phyloP scores from a whole-genome alignment of 1,140 invertebrate genomes.

The Hyposmocoma kahamanoa region DNA sequence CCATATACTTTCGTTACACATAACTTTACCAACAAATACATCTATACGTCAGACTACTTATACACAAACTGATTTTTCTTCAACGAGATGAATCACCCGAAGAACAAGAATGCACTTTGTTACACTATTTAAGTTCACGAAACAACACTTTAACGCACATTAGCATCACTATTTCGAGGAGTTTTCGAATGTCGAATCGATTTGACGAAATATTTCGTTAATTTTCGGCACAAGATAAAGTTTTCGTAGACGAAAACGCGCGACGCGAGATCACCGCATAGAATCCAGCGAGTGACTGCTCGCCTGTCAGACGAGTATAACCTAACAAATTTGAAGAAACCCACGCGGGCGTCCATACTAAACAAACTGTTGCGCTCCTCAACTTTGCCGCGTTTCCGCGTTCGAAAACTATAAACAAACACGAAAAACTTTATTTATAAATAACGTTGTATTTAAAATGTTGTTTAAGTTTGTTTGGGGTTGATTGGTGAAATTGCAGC shows the following conservation, averaged over 20 bases:
- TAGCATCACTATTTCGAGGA: constrained; percentile 28
- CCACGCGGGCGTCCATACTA: constrained; percentile 21
- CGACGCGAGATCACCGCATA: constrained; percentile 28
- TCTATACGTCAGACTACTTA: constrained; percentile 35
- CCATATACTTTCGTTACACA: constrained; percentile 35
- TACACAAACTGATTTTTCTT: constrained; percentile 55
- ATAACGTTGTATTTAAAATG: constrained; percentile 35
- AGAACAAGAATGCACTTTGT: constrained; percentile 52
- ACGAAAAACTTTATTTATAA: constrained; percentile 44
- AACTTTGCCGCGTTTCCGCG: constrained; percentile 38
- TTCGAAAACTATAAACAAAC: constrained; percentile 49
- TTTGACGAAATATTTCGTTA: constrained; percentile 30
- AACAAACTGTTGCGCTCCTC: constrained; percentile 30
- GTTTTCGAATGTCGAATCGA: constrained; percentile 30
- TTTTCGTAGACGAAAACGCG: constrained; percentile 36
- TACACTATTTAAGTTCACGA: constrained; percentile 34
- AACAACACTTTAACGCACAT: constrained; percentile 30
- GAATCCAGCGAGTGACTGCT: constrained; percentile 38
- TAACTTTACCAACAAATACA: constrained; percentile 37
- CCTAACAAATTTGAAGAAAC: constrained; percentile 39
- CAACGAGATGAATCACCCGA: constrained; percentile 64
- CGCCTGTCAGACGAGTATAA: constrained; percentile 46
- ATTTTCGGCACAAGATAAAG: constrained; percentile 45
- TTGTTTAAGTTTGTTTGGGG: constrained; percentile 39
- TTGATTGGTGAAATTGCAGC: constrained; percentile 30